A percentile compares a stretch with the other conserved stretches of the same genome.
Conservation (phyloP, 2,113 vertebrate species). For the Bos indicus region DNA sequence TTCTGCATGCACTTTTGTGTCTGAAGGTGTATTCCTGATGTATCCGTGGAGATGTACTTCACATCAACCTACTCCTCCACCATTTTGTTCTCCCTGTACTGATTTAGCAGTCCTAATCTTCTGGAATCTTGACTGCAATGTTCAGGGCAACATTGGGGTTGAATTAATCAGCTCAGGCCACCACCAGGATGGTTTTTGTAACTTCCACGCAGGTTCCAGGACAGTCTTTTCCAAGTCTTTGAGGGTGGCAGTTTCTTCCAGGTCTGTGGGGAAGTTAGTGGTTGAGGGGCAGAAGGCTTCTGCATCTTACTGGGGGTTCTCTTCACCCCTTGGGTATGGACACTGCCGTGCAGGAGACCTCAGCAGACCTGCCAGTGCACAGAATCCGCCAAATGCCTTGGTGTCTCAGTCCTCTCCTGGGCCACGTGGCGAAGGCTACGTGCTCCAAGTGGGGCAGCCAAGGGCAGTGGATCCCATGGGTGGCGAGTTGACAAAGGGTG, state of each 20-base stretch:
- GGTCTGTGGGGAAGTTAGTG: neutral
- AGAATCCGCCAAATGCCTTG: neutral
- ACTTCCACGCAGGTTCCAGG: neutral
- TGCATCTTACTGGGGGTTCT: neutral
- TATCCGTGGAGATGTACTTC: neutral
- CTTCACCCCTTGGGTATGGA: slow-evolving; percentile 45
- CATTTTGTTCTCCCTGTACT: neutral
- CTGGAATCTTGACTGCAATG: neutral
- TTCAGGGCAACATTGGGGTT: neutral
- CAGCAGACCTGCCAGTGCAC: neutral
- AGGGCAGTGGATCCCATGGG: slow-evolving; percentile 36
- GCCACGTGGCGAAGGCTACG: slow-evolving; percentile 39
- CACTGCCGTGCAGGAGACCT: neutral
- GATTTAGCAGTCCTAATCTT: neutral
- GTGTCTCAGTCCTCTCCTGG: slow-evolving; percentile 15
- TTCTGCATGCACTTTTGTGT: neutral
- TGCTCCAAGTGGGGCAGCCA: slow-evolving; percentile 25
- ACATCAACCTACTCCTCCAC: neutral
- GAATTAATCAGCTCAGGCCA: neutral
- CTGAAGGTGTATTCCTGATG: neutral
- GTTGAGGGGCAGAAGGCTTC: neutral
- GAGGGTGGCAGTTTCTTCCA: neutral
- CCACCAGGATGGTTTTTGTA: neutral
- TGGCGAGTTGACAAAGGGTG: slow-evolving; percentile 33
- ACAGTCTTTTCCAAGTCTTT: neutral